These are phyloP conservation scores for Drosophila cardini DNA, from an alignment of 1,140 invertebrate genomes.

Conservation along the genomic window DNA sequence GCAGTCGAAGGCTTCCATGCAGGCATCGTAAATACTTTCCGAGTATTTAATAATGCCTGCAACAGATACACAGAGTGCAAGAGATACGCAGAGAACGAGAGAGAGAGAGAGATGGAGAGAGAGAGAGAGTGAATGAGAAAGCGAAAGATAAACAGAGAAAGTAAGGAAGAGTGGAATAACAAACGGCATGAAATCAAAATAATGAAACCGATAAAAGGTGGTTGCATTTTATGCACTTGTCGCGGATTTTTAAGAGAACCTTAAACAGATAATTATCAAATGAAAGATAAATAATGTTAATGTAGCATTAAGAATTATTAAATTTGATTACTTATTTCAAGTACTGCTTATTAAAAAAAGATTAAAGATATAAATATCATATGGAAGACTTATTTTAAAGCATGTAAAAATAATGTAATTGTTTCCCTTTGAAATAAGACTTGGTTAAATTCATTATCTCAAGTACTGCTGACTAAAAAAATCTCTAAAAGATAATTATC, in stretches of 20 bases:
- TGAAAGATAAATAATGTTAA: not conserved
- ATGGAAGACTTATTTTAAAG: not conserved
- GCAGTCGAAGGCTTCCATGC: conserved; percentile 99
- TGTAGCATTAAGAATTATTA: too few species aligned
- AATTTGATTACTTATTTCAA: too few species aligned
- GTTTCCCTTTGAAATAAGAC: too few species aligned
- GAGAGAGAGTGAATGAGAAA: too few species aligned
- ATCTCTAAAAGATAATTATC: too few species aligned
- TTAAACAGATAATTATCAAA: conserved; percentile 15
- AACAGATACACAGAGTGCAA: not conserved
- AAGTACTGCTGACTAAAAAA: too few species aligned
- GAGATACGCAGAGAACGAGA: too few species aligned
- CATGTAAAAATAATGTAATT: too few species aligned
- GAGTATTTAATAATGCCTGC: conserved; percentile 99
- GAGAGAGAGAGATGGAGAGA: too few species aligned
- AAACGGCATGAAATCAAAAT: conserved; percentile 6
- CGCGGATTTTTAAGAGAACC: conserved; percentile 39
- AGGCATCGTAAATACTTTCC: conserved; percentile 99
- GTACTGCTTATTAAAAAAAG: too few species aligned
- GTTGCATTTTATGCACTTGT: conserved; percentile 45
- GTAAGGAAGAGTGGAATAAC: not conserved
- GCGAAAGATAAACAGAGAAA: too few species aligned
- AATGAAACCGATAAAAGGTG: conserved; percentile 21
- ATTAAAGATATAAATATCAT: conserved; percentile 16
- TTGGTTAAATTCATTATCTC: too few species aligned